Evolutionary conservation across 2,113 vertebrate species (phyloP), one percentile per base, ranked within the genome.

Genomic region (Lamprotornis superbus): DNA sequence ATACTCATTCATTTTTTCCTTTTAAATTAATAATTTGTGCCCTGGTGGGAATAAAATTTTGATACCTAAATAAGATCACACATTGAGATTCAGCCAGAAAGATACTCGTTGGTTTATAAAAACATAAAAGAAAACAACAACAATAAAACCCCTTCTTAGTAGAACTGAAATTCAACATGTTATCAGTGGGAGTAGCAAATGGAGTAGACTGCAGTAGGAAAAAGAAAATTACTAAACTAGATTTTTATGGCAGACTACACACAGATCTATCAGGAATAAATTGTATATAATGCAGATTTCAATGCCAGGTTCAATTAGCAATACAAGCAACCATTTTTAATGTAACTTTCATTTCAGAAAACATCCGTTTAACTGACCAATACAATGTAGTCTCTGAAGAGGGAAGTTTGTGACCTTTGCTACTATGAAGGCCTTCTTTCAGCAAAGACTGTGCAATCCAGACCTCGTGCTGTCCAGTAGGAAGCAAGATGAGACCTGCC

Each of bases 341-440:
- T 14, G 20, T 12, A 17, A 80, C 46, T 84, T 84, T 69, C 11
- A 42, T 82, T 82, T 59, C 59, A 84, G 25, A 84, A 83, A 79
- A 5, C 53, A 47, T 84, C 88, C 90, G 88, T 97, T 95, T 95
- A 71, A 94, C 92, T 95, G 95, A 93, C 89, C 95, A 94, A 63
- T 4, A 68, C 74, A 84, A 71, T 5, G 12, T 7, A 68, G 59
- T 57, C 37, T 74, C 28, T 44, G 23, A 46, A 90, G 71, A 93
- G 30, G 55, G 37, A 90, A 81, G 44, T 89, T 31, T 80, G 63
- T 42, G 46, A 85, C 40, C 25, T 83, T 80, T 69, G 33, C 42
- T 70, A 44, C 44, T 28, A 35, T 1, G 7, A 70, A 89, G 28
- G 7, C 5, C n/a, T 40, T 25, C 57, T 90, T 64, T 78, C 53